Percentiles rank a stretch among this genome's conserved stretches.
phyloP scores from a whole-genome alignment of 2,113 vertebrate species.

The Corythornis cristatus region DNA sequence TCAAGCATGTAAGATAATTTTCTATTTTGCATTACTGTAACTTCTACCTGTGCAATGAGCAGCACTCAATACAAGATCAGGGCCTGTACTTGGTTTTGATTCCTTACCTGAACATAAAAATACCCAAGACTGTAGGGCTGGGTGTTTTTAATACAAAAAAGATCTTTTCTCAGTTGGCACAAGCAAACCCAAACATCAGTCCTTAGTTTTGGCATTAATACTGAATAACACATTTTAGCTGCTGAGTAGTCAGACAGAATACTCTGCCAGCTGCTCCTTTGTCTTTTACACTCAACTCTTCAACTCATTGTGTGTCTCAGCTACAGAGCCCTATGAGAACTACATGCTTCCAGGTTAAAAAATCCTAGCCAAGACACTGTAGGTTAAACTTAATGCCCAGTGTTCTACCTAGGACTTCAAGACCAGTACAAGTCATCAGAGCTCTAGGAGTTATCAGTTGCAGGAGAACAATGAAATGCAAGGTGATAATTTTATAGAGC shows the following conservation, averaged over 20 bases:
- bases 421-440: not conserved
- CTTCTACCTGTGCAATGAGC: not conserved
- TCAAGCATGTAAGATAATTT: fast-evolving
- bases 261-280: not conserved
- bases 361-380: not conserved
- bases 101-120: not conserved
- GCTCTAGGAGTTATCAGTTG: not conserved
- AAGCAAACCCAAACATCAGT: not conserved
- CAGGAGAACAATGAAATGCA: not conserved
- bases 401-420: not conserved
- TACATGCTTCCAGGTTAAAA: not conserved
- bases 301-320: not conserved
- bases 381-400: not conserved
- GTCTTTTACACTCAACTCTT: not conserved
- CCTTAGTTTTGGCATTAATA: not conserved
- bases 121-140: not conserved
- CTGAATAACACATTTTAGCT: not conserved
- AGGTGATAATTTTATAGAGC: not conserved
- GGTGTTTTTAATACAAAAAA: not conserved
- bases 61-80: not conserved
- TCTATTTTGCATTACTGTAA: not conserved
- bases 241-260: not conserved
- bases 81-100: not conserved
- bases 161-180: not conserved
- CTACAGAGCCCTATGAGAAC: not conserved